Base-by-base conservation (phyloP, 1,140 invertebrate genomes). In the Drosophila yakuba region DNA sequence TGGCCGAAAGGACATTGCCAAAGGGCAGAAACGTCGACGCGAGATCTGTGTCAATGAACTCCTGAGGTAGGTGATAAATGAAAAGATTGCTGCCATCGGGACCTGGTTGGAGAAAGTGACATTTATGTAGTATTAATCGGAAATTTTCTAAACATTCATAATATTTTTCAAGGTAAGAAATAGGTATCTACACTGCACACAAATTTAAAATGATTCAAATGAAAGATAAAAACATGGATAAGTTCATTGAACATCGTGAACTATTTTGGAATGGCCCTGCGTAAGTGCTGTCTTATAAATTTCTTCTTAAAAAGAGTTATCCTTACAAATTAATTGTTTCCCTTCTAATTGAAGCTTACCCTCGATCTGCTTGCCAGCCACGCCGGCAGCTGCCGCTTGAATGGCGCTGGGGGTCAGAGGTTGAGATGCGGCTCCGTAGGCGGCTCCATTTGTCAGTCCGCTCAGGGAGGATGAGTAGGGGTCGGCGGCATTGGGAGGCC, bases 21-120 rank as follows among this genome's bases (percentile, higher is more conserved):
- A 99, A 99, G 64, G 98, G 97, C 85, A 97, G 94, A 94, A 99
- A 99, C 90, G 97, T 98, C 67, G 97, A 96, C 78, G 97, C 97
- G 69, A 99, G 95, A 93, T 99, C 98, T 73, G 95, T 95, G 93
- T 99, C 99, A 66, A 95, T 97, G 93, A 99, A 99, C 93, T 99
- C 98, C 93, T 99, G 98, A 54, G 99, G 98, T 89, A 99, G 95
- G 94, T 99, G 98, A 93, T 99, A 99, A 83, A 99, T 99, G 94
- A 99, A 99, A 80, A 99, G 95, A 94, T 99, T 99, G 79, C 97
- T 97, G 76, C 98, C 98, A 91, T 99, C 98, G 32, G 98, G 98
- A 91, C 98, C 96, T 95, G 4, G 0, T 35, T 0, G 4, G 25
- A 15, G 10, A 51, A 12, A 38, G 10, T 0, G 8, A n/a, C 1